Percentiles rank a stretch among this genome's conserved stretches.
These are phyloP conservation scores for Vanacampus margaritifer DNA, from an alignment of 2,113 vertebrate genomes.

Conservation along the genomic window DNA sequence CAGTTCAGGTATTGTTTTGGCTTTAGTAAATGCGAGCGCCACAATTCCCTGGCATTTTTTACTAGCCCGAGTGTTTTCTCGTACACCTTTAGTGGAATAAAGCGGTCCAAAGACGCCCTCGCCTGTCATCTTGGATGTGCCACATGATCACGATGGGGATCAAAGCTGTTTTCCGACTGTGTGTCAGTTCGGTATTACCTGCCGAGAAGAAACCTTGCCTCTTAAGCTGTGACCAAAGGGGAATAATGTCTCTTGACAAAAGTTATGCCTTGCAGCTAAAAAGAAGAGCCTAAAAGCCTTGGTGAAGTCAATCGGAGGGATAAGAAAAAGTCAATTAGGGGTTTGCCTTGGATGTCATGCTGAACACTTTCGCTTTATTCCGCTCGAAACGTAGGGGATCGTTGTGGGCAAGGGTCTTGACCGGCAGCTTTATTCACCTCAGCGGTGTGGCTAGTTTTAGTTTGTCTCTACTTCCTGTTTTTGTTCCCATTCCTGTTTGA, in stretches of 20 bases:
- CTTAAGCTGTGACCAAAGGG: conserved; percentile 65
- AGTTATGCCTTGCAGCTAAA: conserved; percentile 58
- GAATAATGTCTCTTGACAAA: conserved; percentile 67
- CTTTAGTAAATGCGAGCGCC: conserved; percentile 53
- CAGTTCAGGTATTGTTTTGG: conserved; percentile 58
- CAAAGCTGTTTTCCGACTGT: conserved; percentile 64
- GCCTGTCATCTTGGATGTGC: conserved; percentile 63
- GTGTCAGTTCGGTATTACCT: conserved; percentile 66
- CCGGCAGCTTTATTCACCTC: conserved; percentile 11
- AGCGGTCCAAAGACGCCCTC: conserved; percentile 62
- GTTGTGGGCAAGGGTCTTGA: conserved; percentile 29
- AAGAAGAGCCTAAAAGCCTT: conserved; percentile 58
- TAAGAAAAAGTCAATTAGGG: conserved; percentile 61
- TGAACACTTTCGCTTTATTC: conserved; percentile 50
- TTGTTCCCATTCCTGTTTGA: no score
- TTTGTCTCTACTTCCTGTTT: background rate
- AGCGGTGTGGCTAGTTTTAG: background rate
- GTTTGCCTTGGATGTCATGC: conserved; percentile 58
- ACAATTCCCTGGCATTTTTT: conserved; percentile 60
- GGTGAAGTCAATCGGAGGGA: conserved; percentile 56
- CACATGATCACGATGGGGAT: conserved; percentile 53
- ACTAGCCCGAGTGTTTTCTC: conserved; percentile 59
- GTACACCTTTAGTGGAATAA: conserved; percentile 64
- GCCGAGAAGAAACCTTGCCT: conserved; percentile 54
- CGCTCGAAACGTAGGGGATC: conserved; percentile 18